Evolutionary conservation across 2,888 invertebrate species (phyloP).

Genomic region (Automeris io): DNA sequence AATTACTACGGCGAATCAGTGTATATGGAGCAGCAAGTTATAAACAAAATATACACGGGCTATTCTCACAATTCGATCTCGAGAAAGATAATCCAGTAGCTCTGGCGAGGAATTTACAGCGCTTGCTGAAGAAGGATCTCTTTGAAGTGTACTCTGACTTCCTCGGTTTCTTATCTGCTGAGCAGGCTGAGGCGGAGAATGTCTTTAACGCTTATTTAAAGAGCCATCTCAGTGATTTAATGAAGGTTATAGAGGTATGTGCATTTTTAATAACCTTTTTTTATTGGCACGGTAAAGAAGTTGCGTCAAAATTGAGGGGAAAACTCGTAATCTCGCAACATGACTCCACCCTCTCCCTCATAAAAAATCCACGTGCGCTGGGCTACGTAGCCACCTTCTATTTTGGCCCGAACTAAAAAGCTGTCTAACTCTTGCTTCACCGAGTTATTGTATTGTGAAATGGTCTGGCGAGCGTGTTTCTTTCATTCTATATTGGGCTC

Average conservation of each 20-base stretch:
- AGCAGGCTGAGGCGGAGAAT: conserved; percentile 46
- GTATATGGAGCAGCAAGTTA: conserved; percentile 20
- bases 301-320: too few species aligned
- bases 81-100: conserved; percentile 26
- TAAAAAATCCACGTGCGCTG: too few species aligned
- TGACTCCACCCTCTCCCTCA: too few species aligned
- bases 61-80: conserved; percentile 35
- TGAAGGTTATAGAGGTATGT: conserved; percentile 46
- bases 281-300: too few species aligned
- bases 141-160: conserved; percentile 53
- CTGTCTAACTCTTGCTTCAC: too few species aligned
- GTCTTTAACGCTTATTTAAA: conserved; percentile 51
- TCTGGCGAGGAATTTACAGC: conserved; percentile 29
- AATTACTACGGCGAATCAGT: conserved; percentile 28
- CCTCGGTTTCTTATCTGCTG: conserved; percentile 47
- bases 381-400: too few species aligned
- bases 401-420: too few species aligned
- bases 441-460: too few species aligned
- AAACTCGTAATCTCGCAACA: too few species aligned
- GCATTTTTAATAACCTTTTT: too few species aligned
- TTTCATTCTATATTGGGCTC: too few species aligned
- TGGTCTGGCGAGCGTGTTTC: too few species aligned
- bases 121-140: conserved; percentile 28
- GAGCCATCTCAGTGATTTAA: conserved; percentile 33
- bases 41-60: conserved; percentile 27